A percentile compares a stretch with the other conserved stretches of the same genome.
Conservation (phyloP, 2,113 vertebrate genomes). For the Boulengeromyrus knoepffleri region DNA sequence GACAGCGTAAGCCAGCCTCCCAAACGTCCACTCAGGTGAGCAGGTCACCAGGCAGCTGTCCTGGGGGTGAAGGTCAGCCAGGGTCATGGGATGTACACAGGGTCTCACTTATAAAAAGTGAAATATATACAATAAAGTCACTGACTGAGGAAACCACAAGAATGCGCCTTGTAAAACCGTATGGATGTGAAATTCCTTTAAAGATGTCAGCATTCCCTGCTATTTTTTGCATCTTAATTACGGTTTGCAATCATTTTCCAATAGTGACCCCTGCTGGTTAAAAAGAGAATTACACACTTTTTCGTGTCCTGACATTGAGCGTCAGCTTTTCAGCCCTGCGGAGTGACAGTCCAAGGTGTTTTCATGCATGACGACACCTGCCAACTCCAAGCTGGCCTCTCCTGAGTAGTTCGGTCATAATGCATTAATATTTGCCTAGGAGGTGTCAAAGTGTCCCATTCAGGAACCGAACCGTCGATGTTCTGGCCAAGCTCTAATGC, state of each 20-base stretch:
- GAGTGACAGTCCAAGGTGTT: neutral
- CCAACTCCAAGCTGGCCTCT: neutral
- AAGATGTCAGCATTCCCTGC: neutral
- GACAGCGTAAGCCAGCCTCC: neutral
- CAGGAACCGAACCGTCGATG: neutral
- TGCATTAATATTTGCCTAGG: neutral
- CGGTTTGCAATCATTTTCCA: neutral
- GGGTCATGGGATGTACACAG: neutral
- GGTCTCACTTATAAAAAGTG: neutral
- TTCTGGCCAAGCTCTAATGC: neutral
- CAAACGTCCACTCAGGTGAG: neutral
- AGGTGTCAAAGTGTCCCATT: neutral
- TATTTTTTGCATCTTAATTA: neutral
- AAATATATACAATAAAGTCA: neutral
- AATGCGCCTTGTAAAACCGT: neutral
- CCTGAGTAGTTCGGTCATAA: neutral
- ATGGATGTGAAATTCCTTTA: neutral
- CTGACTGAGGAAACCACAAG: neutral
- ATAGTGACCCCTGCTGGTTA: constrained; percentile 19
- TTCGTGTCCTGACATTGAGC: neutral
- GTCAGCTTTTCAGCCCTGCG: neutral
- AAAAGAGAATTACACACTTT: neutral
- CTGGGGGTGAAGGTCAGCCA: neutral
- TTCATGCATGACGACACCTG: neutral
- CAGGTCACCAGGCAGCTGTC: neutral